Base-by-base conservation (phyloP, 2,797 vertebrate genomes). In the Sebastes goodei region DNA sequence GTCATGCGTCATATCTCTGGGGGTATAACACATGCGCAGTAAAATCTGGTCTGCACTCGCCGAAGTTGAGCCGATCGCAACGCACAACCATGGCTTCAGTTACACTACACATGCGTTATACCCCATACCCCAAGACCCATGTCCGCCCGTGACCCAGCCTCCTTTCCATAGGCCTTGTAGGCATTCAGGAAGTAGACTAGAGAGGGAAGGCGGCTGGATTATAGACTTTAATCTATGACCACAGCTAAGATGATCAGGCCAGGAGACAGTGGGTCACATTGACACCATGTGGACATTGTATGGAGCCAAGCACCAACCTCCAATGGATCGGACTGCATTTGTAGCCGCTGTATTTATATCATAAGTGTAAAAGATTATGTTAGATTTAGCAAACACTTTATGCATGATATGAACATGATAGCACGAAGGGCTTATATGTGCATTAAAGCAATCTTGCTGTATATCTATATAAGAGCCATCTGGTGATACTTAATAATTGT, bases 211-310 rank as follows among this genome's bases (percentile, higher is more conserved):
- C 4, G 60, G 61, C 60, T 74, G 91, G 94, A 94, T 95, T 96
- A 95, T 14, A 82, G 90, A 57, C 81, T 81, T 78, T 92, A 94
- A 94, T 94, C 92, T 90, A 85, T 25, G 66, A 62, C 80, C 55
- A 76, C 5, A 10, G 82, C 78, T 89, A 90, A 92, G 49, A 87
- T 93, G 73, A 92, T 89, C 81, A 82, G 84, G 76, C 49, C 73
- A 63, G 78, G 65, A 84, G 90, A 84, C 68, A 72, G 72, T 81
- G 71, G 82, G 89, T 92, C 90, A 92, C 81, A 74, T 33, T 83
- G 72, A 82, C 20, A 6, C 61, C 6, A 52, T 79, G 73, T 80
- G 57, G 57, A 69, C 66, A 17, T 61, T 23, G 38, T 4, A 42
- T 21, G 69, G 20, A 60, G 69, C 56, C 69, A 71, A 61, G 5